Evolutionary conservation across 2,888 invertebrate genomes (phyloP).

Genomic region (Rhagonycha lutea): DNA sequence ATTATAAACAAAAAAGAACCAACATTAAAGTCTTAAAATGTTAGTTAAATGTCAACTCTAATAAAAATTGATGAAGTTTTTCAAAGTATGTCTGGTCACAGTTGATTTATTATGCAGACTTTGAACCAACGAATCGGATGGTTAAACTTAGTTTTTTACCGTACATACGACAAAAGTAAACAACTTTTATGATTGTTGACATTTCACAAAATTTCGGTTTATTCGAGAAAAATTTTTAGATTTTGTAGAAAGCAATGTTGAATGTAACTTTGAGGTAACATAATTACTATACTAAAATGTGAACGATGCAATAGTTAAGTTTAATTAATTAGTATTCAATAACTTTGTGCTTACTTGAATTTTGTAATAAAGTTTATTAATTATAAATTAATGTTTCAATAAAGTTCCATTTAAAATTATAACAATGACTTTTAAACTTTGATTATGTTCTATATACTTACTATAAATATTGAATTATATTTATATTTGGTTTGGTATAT

Average conservation of each 20-base stretch:
- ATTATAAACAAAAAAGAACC: background rate
- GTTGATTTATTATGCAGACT: background rate
- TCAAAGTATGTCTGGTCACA: background rate
- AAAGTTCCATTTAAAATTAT: background rate
- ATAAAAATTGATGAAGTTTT: background rate
- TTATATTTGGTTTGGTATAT: background rate
- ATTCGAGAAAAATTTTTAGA: background rate
- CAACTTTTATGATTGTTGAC: background rate
- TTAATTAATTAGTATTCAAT: background rate
- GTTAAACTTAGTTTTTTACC: background rate
- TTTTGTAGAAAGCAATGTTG: background rate
- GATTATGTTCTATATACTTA: background rate
- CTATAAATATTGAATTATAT: background rate
- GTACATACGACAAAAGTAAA: background rate
- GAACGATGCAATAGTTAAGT: background rate
- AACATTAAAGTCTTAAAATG: background rate
- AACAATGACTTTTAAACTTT: background rate
- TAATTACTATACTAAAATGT: too few relatives aligned
- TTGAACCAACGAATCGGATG: background rate
- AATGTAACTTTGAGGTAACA: too few relatives aligned
- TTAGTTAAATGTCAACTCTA: background rate
- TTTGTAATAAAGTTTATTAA: background rate
- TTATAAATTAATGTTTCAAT: background rate
- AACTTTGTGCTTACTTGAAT: background rate
- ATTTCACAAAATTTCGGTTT: background rate